phyloP scores from a whole-genome alignment of 2,888 invertebrate genomes.

The Agrochola litura region DNA sequence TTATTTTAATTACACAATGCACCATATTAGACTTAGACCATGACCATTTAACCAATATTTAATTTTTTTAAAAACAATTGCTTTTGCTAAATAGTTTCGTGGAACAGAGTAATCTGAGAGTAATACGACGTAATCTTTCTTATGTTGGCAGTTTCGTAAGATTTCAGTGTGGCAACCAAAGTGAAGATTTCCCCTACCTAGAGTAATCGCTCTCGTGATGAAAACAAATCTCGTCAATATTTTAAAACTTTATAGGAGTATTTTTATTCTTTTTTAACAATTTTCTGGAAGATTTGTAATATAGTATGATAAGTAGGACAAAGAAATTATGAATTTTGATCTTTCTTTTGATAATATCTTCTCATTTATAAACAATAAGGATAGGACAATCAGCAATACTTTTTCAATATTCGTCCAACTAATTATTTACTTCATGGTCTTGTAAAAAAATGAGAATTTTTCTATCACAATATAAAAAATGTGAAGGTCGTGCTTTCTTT shows the following conservation, averaged over 20 bases:
- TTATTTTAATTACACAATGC: neutral
- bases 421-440: neutral
- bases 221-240: rapidly evolving
- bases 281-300: neutral
- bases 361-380: neutral
- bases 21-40: neutral
- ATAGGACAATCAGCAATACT: neutral
- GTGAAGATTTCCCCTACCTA: neutral
- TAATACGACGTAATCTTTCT: neutral
- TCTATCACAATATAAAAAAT: neutral
- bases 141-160: slow-evolving; percentile 32
- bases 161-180: slow-evolving; percentile 2
- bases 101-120: slow-evolving; percentile 26
- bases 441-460: neutral
- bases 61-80: neutral
- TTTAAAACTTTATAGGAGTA: rapidly evolving
- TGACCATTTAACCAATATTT: too few species aligned
- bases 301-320: too few species aligned
- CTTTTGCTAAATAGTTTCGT: slow-evolving; percentile 19
- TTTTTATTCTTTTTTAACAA: neutral
- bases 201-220: neutral
- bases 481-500: neutral
- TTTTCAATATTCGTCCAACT: neutral
- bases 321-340: neutral
- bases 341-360: neutral